Evolutionary conservation across 2,113 vertebrate genomes (phyloP).

Genomic region (Plotosus lineatus): DNA sequence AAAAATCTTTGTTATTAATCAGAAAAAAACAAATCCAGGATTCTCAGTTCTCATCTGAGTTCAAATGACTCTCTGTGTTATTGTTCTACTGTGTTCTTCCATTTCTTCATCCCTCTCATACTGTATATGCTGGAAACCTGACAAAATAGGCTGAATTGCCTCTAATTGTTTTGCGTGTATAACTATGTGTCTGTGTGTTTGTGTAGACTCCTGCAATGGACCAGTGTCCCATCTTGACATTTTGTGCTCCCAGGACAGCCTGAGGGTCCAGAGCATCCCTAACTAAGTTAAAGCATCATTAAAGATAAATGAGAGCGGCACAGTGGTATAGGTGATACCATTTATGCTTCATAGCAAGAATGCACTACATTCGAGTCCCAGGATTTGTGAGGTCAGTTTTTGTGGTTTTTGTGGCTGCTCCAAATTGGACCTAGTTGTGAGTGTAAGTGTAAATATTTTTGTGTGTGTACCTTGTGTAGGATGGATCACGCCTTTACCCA

Average conservation of each 20-base stretch:
- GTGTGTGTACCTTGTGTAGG: no score
- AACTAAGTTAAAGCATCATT: not conserved
- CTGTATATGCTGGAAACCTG: no score
- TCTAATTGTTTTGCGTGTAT: not conserved
- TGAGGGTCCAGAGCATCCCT: not conserved
- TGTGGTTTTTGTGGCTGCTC: no score
- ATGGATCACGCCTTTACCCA: no score
- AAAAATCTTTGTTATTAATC: not conserved
- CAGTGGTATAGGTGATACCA: no score
- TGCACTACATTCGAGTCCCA: no score
- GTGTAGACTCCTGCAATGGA: not conserved
- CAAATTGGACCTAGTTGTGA: no score
- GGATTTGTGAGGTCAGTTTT: no score
- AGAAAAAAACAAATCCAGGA: not conserved
- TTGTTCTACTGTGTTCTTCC: not conserved
- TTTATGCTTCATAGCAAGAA: no score
- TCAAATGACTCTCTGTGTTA: conserved; percentile 3
- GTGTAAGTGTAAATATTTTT: no score
- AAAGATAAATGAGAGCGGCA: not conserved
- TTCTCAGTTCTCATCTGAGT: not conserved
- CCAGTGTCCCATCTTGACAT: not conserved
- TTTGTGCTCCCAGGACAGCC: no score
- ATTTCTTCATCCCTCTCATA: not conserved
- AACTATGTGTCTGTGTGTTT: not conserved
- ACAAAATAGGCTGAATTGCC: not conserved